Evolutionary conservation across 2,888 invertebrate genomes (phyloP).

Genomic region (Drosophila villosipedis): DNA sequence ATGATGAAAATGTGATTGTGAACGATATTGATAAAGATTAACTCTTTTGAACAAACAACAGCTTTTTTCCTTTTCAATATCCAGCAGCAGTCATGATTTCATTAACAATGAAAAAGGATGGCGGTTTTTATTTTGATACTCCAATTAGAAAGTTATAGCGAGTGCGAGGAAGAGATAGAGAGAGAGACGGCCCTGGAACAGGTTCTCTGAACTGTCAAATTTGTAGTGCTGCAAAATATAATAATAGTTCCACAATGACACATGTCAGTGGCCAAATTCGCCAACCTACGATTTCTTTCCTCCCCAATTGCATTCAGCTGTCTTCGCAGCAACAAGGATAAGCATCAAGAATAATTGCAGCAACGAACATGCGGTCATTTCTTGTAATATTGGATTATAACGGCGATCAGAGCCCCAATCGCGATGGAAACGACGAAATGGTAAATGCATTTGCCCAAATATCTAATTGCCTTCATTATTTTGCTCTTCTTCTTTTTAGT

Average conservation of each 20-base stretch:
- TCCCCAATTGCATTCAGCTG: no score
- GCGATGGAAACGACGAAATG: accelerated
- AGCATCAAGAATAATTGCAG: neutral
- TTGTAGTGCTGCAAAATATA: neutral
- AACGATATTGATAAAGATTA: constrained; percentile 3
- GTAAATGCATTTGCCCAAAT: neutral
- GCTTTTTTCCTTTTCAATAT: neutral
- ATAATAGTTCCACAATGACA: neutral
- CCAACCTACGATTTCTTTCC: neutral
- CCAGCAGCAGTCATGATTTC: neutral
- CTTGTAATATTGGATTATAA: neutral
- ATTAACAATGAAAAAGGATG: neutral
- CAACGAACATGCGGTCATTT: neutral
- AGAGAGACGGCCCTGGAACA: neutral
- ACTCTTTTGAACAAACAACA: neutral
- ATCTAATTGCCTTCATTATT: neutral
- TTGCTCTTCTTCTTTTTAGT: neutral
- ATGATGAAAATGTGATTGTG: constrained; percentile 28
- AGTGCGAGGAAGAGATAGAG: neutral
- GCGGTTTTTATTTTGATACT: neutral
- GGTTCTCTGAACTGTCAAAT: neutral
- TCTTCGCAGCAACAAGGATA: neutral
- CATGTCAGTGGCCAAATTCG: neutral
- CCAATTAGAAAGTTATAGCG: neutral
- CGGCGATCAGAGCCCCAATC: neutral